A percentile compares a stretch with the other conserved stretches of the same genome.
Evolutionary conservation across 2,113 vertebrate genomes (phyloP).

Genomic region (Tragelaphus scriptus): DNA sequence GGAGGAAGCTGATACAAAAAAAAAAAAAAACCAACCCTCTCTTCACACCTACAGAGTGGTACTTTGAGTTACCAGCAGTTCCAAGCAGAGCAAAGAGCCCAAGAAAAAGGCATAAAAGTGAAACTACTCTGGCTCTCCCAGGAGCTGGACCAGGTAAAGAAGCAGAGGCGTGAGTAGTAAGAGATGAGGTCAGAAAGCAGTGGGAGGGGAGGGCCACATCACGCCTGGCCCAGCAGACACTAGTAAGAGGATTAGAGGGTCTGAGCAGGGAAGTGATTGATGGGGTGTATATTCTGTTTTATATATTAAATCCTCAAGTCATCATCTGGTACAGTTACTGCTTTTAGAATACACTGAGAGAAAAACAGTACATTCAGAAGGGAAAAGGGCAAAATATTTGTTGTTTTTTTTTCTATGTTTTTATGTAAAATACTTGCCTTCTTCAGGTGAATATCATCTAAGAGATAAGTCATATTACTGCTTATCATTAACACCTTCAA

Average conservation of each 20-base stretch:
- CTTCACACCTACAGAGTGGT: neutral
- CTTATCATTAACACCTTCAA: neutral
- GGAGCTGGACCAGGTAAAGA: neutral
- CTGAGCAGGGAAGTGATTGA: neutral
- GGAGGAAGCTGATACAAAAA: neutral
- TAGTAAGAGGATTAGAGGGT: neutral
- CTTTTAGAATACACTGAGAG: neutral
- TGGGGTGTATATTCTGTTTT: neutral
- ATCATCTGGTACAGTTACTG: neutral
- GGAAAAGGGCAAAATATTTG: neutral
- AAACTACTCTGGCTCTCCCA: neutral
- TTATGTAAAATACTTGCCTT: neutral
- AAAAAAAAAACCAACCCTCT: neutral
- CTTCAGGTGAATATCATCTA: neutral
- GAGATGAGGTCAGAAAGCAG: neutral
- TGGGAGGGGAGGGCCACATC: too few species aligned
- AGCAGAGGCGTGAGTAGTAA: neutral
- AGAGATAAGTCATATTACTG: neutral
- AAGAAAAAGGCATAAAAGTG: neutral
- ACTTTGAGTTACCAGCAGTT: neutral
- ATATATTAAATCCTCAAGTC: neutral
- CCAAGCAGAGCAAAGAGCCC: neutral
- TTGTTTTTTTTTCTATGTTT: neutral
- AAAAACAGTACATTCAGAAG: neutral
- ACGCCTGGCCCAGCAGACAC: neutral